Conservation (phyloP, 2,888 invertebrate species). For the Itoplectis maculator region DNA sequence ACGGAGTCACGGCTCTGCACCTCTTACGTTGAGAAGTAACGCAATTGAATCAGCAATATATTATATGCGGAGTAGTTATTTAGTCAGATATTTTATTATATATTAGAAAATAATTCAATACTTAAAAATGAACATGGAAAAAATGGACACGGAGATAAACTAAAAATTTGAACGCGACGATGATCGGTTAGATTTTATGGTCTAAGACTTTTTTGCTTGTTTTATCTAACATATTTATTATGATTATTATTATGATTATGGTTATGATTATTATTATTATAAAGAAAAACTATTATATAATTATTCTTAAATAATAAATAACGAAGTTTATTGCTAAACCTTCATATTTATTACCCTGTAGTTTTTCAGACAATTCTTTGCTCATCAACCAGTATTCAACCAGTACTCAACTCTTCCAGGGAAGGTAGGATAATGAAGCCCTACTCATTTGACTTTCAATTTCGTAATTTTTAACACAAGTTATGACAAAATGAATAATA, state of each 20-base stretch:
- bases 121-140: slow-evolving; percentile 67
- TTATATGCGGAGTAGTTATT: slow-evolving; percentile 73
- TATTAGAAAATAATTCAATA: slow-evolving; percentile 75
- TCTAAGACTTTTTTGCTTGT: slow-evolving; percentile 74
- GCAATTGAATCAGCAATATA: slow-evolving; percentile 73
- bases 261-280: slow-evolving; percentile 64
- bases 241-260: slow-evolving; percentile 66
- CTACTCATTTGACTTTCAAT: too few species aligned
- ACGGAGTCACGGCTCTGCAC: slow-evolving; percentile 46
- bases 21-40: slow-evolving; percentile 65
- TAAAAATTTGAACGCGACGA: slow-evolving; percentile 25
- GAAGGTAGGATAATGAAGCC: too few species aligned
- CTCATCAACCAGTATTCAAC: too few species aligned
- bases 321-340: slow-evolving; percentile 76
- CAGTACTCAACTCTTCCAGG: too few species aligned
- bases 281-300: slow-evolving; percentile 77
- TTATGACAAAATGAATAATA: too few species aligned
- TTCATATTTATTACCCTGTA: slow-evolving; percentile 16
- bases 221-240: slow-evolving; percentile 65
- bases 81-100: slow-evolving; percentile 76
- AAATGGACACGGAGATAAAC: slow-evolving; percentile 17
- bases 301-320: slow-evolving; percentile 80
- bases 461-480: too few species aligned
- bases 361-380: neutral
- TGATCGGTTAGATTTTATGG: slow-evolving; percentile 72